A percentile compares a stretch with the other conserved stretches of the same genome.
Evolutionary conservation across 1,140 invertebrate genomes (phyloP).

Genomic region (Anastatus disparis): DNA sequence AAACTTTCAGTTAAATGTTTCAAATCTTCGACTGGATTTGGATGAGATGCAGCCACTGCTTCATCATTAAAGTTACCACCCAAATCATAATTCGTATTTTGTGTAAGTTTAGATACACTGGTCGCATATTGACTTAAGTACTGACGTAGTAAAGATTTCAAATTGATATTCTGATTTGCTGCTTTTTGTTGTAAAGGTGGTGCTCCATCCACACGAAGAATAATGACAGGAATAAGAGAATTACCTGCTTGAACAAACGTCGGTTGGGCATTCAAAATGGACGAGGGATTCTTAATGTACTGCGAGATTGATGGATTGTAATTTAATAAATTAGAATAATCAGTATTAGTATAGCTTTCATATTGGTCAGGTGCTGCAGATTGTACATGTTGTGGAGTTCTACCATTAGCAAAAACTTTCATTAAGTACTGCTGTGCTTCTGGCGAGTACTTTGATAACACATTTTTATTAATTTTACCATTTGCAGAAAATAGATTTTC

Average conservation of each 20-base stretch:
- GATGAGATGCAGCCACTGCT: background rate
- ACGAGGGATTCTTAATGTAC: constrained; percentile 62
- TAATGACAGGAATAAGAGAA: constrained; percentile 63
- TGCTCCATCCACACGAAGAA: constrained; percentile 60
- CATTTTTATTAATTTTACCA: constrained; percentile 40
- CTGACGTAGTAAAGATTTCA: constrained; percentile 61
- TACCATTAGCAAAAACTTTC: constrained; percentile 44
- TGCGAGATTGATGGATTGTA: constrained; percentile 65
- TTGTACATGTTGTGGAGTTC: background rate
- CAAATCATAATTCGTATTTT: constrained; percentile 51
- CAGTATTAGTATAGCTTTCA: constrained; percentile 38
- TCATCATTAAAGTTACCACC: constrained; percentile 35
- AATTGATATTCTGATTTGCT: constrained; percentile 54
- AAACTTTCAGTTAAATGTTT: constrained; percentile 54
- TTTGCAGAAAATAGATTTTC: constrained; percentile 40
- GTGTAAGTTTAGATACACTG: constrained; percentile 50
- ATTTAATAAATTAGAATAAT: constrained; percentile 57
- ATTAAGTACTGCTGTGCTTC: constrained; percentile 49
- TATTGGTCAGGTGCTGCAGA: background rate
- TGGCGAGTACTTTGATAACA: constrained; percentile 44
- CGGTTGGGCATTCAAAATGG: constrained; percentile 62
- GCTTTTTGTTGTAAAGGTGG: constrained; percentile 49
- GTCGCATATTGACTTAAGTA: constrained; percentile 61
- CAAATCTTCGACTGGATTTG: constrained; percentile 52
- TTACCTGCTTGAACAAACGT: constrained; percentile 63